Base-by-base conservation (phyloP, 2,797 vertebrate genomes). In the Coluber constrictor region DNA sequence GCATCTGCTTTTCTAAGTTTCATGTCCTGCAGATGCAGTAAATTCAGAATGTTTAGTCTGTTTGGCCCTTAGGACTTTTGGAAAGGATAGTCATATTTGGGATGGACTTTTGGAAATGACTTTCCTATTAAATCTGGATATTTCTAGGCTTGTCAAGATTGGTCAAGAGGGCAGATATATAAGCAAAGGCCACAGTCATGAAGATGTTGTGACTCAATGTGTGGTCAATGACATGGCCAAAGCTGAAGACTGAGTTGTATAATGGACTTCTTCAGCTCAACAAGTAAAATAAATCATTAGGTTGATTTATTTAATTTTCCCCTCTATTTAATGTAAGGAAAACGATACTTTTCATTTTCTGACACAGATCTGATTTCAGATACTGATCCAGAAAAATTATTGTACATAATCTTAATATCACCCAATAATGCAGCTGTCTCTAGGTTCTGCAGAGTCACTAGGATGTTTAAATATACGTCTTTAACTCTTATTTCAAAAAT, bases 401-500 rank as follows among this genome's bases (percentile, higher is more conserved):
- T 51, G 63, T 18, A 5, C 23, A 87, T 18, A 23, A 23, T 18
- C 57, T 92, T 47, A 29, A 90, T 29, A 60, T 23, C 18, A 63
- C 25, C 20, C 37, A 79, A 27, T 63, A 87, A 37, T 27, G 59
- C 23, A 54, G 37, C 7, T 55, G 47, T 55, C 23, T 20, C 16
- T 25, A 56, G 47, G 13, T 57, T 61, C 25, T 13, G 43, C 2
- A 27, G 23, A 61, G 16, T 88, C 18, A 59, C 61, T 86, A 93
- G 2, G 23, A 61, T 47, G 4, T 20, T 43, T 47, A 89, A 88
- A 56, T 55, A 20, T 11, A 83, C n/a, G 23, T 23, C 16, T 83
- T 91, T 88, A 37, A 63, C 90, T 90, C 93, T 70, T 91, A 87
- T 61, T 43, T 32, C 47, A 87, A 91, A 83, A 25, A 91, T n/a